Base-by-base conservation (phyloP, 2,113 vertebrate genomes). In the Ibidorhyncha struthersii region DNA sequence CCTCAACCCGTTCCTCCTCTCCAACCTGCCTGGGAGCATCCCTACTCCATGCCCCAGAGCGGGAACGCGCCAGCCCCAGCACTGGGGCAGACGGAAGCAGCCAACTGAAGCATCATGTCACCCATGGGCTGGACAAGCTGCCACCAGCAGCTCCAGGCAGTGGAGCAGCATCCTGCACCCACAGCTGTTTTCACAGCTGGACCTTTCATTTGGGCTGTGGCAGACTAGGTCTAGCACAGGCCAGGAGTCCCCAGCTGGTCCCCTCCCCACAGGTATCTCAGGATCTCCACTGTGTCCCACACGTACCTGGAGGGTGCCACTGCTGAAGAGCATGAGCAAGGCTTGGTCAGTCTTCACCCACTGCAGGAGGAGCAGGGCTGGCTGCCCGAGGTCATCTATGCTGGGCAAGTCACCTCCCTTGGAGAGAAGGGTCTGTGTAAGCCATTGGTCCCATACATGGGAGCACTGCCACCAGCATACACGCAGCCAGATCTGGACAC, bases 261-360 rank as follows among this genome's bases (percentile, higher is more conserved):
- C 53, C 50, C 16, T 55, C 50, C 79, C 63, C 30, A 38, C 6
- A 38, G 40, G 10, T 14, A n/a, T 34, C 77, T 49, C 19, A 14
- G 8, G 63, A 62, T 40, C n/a, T 55, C 52, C 14, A 8, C 61
- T 43, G 25, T 61, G 26, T 14, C 14, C 30, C 12, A 43, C 56
- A 47, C 96, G 38, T 94, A 99, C 99, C 99, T 99, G 99, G 67
- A 99, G 97, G 30, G 99, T 99, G 70, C 99, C 99, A 9, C 96
- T 99, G 97, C 98, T 99, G 95, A 99, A 99, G 52, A 99, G 98
- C 99, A 99, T 99, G 66, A 99, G 98, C 52, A 99, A 98, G 61
- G 99, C 99, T 73, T 99, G 99, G 66, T 99, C 99, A 0, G 99
- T 99, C 97, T 99, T 99, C 95, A 99, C 99, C 99, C 99, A 99